Percentiles rank a stretch among this genome's conserved stretches.
These are phyloP conservation scores for Dryocosmus kuriphilus DNA, from an alignment of 2,888 invertebrate genomes.

Conservation along the genomic window DNA sequence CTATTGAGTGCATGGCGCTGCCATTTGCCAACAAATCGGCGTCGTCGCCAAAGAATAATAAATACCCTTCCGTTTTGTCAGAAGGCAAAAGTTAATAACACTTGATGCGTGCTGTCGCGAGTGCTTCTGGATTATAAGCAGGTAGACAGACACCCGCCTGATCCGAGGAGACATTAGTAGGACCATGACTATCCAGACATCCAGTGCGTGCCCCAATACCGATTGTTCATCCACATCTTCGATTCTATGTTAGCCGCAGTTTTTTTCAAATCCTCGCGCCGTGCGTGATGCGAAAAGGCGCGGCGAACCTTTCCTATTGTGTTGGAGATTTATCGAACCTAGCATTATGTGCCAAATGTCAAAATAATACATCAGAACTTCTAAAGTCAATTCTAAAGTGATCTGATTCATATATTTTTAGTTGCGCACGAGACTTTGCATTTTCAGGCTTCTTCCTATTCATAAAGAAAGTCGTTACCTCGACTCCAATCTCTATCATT, in stretches of 20 bases:
- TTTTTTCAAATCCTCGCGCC: constrained; percentile 26
- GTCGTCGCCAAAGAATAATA: constrained; percentile 25
- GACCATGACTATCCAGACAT: constrained; percentile 3
- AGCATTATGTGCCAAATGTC: constrained; percentile 37
- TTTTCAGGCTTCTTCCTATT: background rate
- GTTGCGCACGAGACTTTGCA: background rate
- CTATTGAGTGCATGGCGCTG: constrained; percentile 30
- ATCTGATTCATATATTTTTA: background rate
- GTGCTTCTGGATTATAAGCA: constrained; percentile 37
- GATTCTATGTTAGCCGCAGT: constrained; percentile 34
- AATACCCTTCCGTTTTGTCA: constrained; percentile 30
- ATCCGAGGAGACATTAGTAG: constrained; percentile 18
- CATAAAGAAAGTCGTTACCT: background rate
- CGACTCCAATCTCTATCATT: background rate
- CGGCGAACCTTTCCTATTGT: constrained; percentile 29
- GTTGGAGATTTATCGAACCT: constrained; percentile 39
- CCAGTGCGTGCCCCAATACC: constrained; percentile 28
- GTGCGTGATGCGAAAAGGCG: constrained; percentile 37
- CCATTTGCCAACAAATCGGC: constrained; percentile 24
- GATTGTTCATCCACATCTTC: constrained; percentile 34
- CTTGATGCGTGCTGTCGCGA: constrained; percentile 22
- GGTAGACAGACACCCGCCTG: constrained; percentile 31
- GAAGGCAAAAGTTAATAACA: constrained; percentile 20
- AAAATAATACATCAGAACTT: constrained; percentile 35
- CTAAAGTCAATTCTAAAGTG: constrained; percentile 13